Conservation (phyloP, 2,113 vertebrate genomes). For the Cheirogaleus medius region DNA sequence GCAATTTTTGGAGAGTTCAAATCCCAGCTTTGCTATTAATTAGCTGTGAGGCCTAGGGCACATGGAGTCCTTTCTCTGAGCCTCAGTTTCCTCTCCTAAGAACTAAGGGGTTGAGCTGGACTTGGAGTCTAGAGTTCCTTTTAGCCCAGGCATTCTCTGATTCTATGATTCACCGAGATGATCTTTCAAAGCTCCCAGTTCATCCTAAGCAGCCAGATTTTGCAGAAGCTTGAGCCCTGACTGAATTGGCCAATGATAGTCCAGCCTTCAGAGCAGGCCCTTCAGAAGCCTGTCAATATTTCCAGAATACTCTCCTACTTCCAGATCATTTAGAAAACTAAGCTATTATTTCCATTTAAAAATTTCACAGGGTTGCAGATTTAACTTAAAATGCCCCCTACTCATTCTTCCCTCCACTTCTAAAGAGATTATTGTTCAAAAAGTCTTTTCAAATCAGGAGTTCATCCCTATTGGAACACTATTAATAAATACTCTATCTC, state of each 20-base stretch:
- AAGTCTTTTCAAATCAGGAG: slow-evolving; percentile 4
- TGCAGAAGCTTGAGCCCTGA: background rate
- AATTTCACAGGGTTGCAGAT: background rate
- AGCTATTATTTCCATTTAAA: background rate
- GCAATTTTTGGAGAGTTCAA: background rate
- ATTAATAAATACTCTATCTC: background rate
- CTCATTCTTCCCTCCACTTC: background rate
- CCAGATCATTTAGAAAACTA: background rate
- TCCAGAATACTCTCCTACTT: background rate
- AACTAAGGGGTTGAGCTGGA: background rate
- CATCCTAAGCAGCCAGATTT: background rate
- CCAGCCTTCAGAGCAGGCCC: background rate
- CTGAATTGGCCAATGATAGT: background rate
- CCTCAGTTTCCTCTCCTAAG: background rate
- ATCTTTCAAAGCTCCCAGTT: background rate
- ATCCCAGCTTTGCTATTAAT: background rate
- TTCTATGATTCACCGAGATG: background rate
- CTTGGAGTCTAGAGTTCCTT: background rate
- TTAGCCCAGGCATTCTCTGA: background rate
- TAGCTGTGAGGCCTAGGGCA: background rate
- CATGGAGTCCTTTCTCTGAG: background rate
- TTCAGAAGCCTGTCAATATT: background rate
- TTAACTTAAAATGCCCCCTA: background rate
- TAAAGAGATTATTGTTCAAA: background rate
- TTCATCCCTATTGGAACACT: background rate